phyloP scores from a whole-genome alignment of 1,140 invertebrate species.

The Heliconius nattereri region DNA sequence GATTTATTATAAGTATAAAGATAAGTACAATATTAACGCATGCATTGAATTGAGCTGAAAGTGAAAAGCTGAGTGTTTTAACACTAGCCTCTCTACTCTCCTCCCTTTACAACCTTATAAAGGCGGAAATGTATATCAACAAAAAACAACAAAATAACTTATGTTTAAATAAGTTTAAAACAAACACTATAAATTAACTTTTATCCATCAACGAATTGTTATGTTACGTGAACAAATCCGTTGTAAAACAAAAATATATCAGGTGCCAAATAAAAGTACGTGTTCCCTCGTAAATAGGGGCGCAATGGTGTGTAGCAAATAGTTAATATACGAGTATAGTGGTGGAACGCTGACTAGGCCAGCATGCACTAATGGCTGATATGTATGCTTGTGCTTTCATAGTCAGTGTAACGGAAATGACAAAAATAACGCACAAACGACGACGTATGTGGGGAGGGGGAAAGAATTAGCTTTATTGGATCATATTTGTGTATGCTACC shows the following conservation, averaged over 20 bases:
- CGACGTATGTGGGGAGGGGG: not conserved
- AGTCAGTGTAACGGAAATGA: slow-evolving; percentile 33
- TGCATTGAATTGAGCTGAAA: too few species aligned
- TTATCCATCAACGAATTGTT: not conserved
- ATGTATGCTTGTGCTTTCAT: slow-evolving; percentile 26
- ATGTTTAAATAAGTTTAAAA: not conserved
- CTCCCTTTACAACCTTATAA: not conserved
- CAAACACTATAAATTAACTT: not conserved
- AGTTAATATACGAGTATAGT: slow-evolving; percentile 40
- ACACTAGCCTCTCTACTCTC: too few species aligned
- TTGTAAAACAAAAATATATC: slow-evolving; percentile 43
- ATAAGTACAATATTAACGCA: too few species aligned
- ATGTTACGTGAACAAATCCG: not conserved
- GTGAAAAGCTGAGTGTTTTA: too few species aligned
- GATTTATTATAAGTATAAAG: too few species aligned
- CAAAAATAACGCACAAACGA: not conserved
- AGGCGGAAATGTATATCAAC: not conserved
- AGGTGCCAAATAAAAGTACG: slow-evolving; percentile 43
- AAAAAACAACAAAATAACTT: not conserved
- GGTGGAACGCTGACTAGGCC: slow-evolving; percentile 41
- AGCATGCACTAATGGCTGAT: slow-evolving; percentile 37
- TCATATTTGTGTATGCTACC: too few species aligned
- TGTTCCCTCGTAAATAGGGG: slow-evolving; percentile 43
- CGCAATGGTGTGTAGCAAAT: slow-evolving; percentile 45
- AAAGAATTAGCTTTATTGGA: too few species aligned